Base-by-base conservation (phyloP, 2,113 vertebrate species). In the Stegostoma tigrinum region DNA sequence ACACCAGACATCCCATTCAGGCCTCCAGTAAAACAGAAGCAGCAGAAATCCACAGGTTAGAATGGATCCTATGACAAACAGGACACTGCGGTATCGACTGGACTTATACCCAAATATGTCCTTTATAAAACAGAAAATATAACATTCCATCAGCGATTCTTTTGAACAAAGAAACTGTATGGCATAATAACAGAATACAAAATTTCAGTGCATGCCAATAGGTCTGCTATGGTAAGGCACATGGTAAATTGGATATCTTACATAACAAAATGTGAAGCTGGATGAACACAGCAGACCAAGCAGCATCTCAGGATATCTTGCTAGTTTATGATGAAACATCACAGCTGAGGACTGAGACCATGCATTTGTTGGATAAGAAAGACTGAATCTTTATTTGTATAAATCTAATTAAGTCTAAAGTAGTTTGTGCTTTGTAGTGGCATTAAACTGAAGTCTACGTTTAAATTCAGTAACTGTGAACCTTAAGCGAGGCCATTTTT, bases 11-110 rank as follows among this genome's bases (percentile, higher is more conserved):
- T 96, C 42, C 98, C 98, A 98, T 4, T 97, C 97, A 0, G 98
- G 98, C 95, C 97, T 98, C 98, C 98, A 98, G 96, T 98, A 97
- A 93, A 98, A 97, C 24, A 98, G 96, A 90, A 98, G 96, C 45
- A 97, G 96, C 38, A 98, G 97, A 95, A 97, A 96, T 64, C 98
- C 98, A 75, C 97, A 97, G 68, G 98, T 97, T 96, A 98, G 96
- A 96, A 98, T 67, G 75, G 96, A 97, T 1, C 97, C 98, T 68
- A 96, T 96, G n/a, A 97, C 72, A 96, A 97, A 98, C 64, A 98
- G 95, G 0, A 70, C 97, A 95, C 19, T 96, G 17, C 96, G 96
- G 38, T 96, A 96, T 12, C 70, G 78, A 4, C 55, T 95, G 19
- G 96, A 97, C 48, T 85, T 97, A 96, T 97, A 97, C 89, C 96